Evolutionary conservation across 64 coral and sea anemone species (phyloP).

Genomic region (Montipora cactus): DNA sequence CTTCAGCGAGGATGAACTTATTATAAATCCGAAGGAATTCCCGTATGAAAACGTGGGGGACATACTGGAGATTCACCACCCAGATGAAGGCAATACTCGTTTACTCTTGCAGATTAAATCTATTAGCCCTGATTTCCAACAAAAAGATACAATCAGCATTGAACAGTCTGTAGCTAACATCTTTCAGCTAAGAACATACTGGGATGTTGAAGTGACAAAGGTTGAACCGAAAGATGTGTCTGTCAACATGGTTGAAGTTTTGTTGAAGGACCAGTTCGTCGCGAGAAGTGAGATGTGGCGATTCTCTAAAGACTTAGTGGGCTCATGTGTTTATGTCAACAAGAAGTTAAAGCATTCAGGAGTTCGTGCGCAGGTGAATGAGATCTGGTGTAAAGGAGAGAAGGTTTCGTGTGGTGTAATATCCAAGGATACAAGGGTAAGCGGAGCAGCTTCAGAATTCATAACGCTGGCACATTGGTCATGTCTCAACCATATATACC

Average conservation of each 20-base stretch:
- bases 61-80: slow-evolving; percentile 92
- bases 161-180: slow-evolving; percentile 95
- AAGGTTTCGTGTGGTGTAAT: slow-evolving; percentile 95
- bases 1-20: slow-evolving; percentile 93
- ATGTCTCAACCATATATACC: too few relatives aligned
- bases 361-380: slow-evolving; percentile 84
- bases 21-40: slow-evolving; percentile 98
- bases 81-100: slow-evolving; percentile 69
- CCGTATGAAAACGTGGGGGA: slow-evolving; percentile 81
- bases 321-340: slow-evolving; percentile 82
- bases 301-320: slow-evolving; percentile 75
- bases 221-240: slow-evolving; percentile 86
- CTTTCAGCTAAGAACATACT: slow-evolving; percentile 93
- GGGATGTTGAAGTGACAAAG: slow-evolving; percentile 94
- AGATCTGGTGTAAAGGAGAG: slow-evolving; percentile 90
- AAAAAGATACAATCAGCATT: slow-evolving; percentile 98
- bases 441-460: not conserved
- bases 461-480: too few relatives aligned
- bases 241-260: slow-evolving; percentile 85
- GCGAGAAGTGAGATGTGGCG: slow-evolving; percentile 98
- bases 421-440: slow-evolving; percentile 93
- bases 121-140: slow-evolving; percentile 89
- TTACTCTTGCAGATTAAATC: slow-evolving; percentile 92
- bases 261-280: slow-evolving; percentile 93
- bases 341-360: slow-evolving; percentile 91